Conservation (phyloP, 92 coral and sea anemone species). For the Bergia sp. region DNA sequence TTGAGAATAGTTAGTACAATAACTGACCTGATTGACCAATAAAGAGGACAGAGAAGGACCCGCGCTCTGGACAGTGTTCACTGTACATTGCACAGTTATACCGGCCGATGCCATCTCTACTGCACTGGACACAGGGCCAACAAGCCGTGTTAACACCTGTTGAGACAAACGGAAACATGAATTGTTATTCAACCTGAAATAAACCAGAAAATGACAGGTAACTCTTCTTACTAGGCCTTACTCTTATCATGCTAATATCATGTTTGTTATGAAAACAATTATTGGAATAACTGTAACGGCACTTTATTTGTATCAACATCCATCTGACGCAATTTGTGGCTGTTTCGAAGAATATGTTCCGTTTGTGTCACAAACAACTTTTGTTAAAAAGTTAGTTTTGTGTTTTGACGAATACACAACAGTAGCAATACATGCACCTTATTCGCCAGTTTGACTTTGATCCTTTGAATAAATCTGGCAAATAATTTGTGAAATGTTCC, state of each 20-base stretch:
- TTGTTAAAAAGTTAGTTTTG: too few species aligned
- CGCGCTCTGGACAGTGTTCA: slow-evolving; percentile 55
- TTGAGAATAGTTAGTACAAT: not conserved
- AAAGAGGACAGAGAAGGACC: slow-evolving; percentile 58
- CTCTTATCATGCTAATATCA: not conserved
- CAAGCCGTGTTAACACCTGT: slow-evolving; percentile 62
- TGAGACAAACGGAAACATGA: not conserved
- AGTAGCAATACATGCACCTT: not conserved
- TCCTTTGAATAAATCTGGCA: not conserved
- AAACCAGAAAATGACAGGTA: not conserved
- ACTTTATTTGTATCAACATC: not conserved
- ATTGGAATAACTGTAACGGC: not conserved
- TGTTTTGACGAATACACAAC: not conserved
- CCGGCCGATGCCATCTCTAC: slow-evolving; percentile 59
- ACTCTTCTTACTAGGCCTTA: too few species aligned
- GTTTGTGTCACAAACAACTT: too few species aligned
- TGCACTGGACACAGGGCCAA: slow-evolving; percentile 66
- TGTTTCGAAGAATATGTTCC: too few species aligned
- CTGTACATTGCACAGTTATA: slow-evolving; percentile 56
- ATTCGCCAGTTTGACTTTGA: too few species aligned
- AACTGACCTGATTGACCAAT: slow-evolving; percentile 70
- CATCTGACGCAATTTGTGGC: too few species aligned
- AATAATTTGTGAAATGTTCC: not conserved
- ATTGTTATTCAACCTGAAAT: too few species aligned
- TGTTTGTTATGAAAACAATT: too few species aligned